Evolutionary conservation across 2,797 vertebrate genomes (phyloP).

Genomic region (Coregonus sp.): DNA sequence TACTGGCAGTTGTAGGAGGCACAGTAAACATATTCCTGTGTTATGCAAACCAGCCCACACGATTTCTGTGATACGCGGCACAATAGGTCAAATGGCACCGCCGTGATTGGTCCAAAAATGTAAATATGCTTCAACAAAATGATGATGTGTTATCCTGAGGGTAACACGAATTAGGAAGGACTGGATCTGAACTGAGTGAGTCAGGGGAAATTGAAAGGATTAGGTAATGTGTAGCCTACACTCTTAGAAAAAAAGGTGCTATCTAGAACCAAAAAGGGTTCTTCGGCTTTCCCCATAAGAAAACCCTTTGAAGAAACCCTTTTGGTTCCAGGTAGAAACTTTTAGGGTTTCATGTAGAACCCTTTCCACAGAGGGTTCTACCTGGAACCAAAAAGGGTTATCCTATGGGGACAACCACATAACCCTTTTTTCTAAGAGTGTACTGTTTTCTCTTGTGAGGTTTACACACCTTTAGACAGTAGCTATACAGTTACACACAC

Average conservation of each 20-base stretch:
- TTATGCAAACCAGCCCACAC: slow-evolving; percentile 15
- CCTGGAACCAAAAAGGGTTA: no score
- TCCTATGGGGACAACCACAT: no score
- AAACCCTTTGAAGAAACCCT: no score
- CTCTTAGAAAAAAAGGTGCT: no score
- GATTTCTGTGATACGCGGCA: background rate
- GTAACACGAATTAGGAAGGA: background rate
- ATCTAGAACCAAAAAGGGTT: no score
- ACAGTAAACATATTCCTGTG: slow-evolving; percentile 1
- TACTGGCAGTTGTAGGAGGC: background rate
- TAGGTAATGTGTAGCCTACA: background rate
- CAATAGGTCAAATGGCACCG: slow-evolving; percentile 5
- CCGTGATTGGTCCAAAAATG: background rate
- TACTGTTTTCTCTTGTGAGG: background rate
- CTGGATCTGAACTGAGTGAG: background rate
- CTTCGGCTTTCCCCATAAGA: no score
- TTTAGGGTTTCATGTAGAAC: no score
- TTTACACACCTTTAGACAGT: background rate
- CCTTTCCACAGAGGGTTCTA: no score
- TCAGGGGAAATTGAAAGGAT: background rate
- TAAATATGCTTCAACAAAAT: background rate
- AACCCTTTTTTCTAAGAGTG: no score
- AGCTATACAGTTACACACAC: background rate
- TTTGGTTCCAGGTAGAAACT: no score
- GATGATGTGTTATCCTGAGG: background rate